Evolutionary conservation across 2,797 vertebrate species (phyloP).

Genomic region (Tapera naevia): DNA sequence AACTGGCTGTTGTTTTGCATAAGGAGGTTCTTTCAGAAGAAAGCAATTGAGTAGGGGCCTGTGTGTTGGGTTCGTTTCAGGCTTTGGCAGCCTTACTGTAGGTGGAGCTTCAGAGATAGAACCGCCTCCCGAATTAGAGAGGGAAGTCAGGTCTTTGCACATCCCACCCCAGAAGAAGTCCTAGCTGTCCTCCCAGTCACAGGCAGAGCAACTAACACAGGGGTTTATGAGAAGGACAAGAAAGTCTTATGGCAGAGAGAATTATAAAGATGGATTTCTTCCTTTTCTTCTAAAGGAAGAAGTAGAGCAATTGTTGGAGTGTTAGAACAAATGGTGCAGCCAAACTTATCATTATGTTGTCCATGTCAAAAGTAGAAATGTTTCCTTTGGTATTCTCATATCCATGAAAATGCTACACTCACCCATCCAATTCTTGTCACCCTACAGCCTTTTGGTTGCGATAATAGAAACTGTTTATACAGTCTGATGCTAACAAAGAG

Average conservation of each 20-base stretch:
- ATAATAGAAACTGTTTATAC: background rate
- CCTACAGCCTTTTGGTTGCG: background rate
- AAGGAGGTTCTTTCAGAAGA: background rate
- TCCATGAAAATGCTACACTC: background rate
- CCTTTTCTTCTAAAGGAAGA: background rate
- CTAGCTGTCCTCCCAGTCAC: background rate
- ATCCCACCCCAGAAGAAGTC: background rate
- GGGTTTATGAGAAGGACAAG: accelerated
- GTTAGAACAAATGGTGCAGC: background rate
- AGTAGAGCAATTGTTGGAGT: background rate
- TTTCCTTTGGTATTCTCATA: background rate
- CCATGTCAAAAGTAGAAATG: background rate
- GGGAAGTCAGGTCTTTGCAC: background rate
- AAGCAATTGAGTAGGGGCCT: background rate
- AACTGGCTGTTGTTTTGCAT: background rate
- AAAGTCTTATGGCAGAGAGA: background rate
- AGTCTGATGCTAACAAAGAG: background rate
- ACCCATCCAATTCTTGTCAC: background rate
- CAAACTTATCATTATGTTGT: background rate
- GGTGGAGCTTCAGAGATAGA: background rate
- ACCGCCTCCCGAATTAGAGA: background rate
- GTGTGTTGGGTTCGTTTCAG: background rate
- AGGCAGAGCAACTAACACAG: background rate
- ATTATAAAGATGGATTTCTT: background rate
- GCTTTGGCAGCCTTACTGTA: background rate